Conservation (phyloP, 2,113 vertebrate species). For the Bostrychus sinensis region DNA sequence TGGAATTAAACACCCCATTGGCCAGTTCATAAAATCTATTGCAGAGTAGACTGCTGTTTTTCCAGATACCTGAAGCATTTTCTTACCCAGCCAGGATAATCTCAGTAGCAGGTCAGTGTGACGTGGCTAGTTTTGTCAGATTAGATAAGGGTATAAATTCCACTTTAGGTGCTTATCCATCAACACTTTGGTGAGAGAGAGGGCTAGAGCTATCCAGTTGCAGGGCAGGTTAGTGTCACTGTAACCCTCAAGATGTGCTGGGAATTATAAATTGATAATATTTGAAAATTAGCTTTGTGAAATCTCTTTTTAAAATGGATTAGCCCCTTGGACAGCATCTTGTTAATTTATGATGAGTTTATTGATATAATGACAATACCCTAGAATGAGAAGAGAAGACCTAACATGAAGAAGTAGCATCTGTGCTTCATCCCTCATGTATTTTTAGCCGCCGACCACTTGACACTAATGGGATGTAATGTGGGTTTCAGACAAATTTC, state of each 20-base stretch:
- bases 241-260: no score
- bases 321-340: no score
- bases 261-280: no score
- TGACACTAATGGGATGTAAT: conserved; percentile 38
- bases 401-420: not conserved
- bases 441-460: conserved; percentile 16
- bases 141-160: conserved; percentile 61
- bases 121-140: conserved; percentile 36
- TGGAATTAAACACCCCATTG: not conserved
- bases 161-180: conserved; percentile 42
- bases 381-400: not conserved
- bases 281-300: no score
- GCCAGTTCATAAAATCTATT: conserved; percentile 23
- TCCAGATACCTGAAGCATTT: conserved; percentile 30
- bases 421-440: not conserved
- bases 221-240: conserved; percentile 24
- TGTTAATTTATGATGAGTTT: no score
- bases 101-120: conserved; percentile 18
- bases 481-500: conserved; percentile 8
- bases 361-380: not conserved
- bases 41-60: conserved; percentile 21
- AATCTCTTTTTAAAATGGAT: no score
- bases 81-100: conserved; percentile 8
- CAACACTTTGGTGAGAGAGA: conserved; percentile 23
- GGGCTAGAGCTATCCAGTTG: conserved; percentile 7